phyloP scores from a whole-genome alignment of 2,797 vertebrate genomes.

The Acanthis flammea region DNA sequence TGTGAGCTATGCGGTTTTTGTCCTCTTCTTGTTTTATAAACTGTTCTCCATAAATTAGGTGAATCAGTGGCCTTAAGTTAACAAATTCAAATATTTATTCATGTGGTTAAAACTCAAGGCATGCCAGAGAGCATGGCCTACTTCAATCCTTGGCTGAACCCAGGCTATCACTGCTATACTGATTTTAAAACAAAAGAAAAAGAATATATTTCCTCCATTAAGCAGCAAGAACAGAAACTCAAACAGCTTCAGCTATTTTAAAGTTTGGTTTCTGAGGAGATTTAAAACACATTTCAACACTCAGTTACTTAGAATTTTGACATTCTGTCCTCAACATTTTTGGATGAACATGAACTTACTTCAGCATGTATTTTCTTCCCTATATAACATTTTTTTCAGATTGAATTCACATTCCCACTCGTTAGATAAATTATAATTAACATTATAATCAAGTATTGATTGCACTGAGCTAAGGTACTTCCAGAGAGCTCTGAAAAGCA shows the following conservation, averaged over 20 bases:
- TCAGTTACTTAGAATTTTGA: neutral
- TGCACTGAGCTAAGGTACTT: neutral
- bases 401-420: neutral
- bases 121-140: neutral
- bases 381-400: neutral
- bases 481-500: neutral
- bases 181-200: neutral
- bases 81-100: constrained; percentile 17
- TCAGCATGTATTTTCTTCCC: neutral
- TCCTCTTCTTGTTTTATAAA: neutral
- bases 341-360: neutral
- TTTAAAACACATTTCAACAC: neutral
- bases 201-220: neutral
- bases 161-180: neutral
- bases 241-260: neutral
- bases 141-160: neutral
- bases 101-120: neutral
- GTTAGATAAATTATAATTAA: neutral
- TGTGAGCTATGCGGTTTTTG: neutral
- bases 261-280: neutral
- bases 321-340: neutral
- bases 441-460: neutral
- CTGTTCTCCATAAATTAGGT: neutral
- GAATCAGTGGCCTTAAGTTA: neutral
- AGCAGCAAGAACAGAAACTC: neutral